A percentile compares a stretch with the other conserved stretches of the same genome.
These are phyloP conservation scores for Zaprionus ghesquierei DNA, from an alignment of 1,140 invertebrate species.

Conservation along the genomic window DNA sequence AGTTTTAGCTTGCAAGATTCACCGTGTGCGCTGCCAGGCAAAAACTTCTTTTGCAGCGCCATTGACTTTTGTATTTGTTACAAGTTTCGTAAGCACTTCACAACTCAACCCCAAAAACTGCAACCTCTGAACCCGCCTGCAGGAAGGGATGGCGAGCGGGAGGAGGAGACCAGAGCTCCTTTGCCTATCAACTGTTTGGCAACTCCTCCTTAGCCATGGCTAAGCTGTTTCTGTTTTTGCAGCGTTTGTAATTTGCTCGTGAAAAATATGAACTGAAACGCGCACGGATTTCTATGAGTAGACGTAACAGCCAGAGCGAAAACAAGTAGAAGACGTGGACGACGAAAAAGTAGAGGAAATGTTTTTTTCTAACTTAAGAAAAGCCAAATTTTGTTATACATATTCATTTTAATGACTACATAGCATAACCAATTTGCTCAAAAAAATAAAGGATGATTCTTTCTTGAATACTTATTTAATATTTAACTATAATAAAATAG, in stretches of 20 bases:
- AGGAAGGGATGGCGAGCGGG: too few species aligned
- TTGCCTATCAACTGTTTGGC: constrained; percentile 3
- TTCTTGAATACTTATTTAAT: too few species aligned
- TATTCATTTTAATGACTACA: constrained; percentile 12
- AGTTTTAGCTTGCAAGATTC: constrained; percentile 77
- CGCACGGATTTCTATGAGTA: constrained; percentile 61
- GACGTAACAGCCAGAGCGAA: constrained; percentile 46
- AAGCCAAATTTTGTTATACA: neutral
- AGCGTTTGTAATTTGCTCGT: constrained; percentile 71
- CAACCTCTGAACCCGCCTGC: constrained; percentile 8
- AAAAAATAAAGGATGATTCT: too few species aligned
- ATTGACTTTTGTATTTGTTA: constrained; percentile 81
- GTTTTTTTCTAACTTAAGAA: neutral
- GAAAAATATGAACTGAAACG: constrained; percentile 70
- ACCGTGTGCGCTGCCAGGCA: constrained; percentile 73
- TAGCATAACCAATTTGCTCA: too few species aligned
- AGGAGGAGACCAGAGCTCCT: neutral
- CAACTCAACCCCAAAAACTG: constrained; percentile 36
- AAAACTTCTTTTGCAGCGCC: constrained; percentile 80
- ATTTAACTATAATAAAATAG: too few species aligned
- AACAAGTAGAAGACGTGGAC: neutral
- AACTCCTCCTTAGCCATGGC: constrained; percentile 28
- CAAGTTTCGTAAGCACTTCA: constrained; percentile 58
- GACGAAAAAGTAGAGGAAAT: neutral
- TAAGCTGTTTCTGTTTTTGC: constrained; percentile 57